Evolutionary conservation across 2,888 invertebrate genomes (phyloP).

Genomic region (Perithous albicinctus): DNA sequence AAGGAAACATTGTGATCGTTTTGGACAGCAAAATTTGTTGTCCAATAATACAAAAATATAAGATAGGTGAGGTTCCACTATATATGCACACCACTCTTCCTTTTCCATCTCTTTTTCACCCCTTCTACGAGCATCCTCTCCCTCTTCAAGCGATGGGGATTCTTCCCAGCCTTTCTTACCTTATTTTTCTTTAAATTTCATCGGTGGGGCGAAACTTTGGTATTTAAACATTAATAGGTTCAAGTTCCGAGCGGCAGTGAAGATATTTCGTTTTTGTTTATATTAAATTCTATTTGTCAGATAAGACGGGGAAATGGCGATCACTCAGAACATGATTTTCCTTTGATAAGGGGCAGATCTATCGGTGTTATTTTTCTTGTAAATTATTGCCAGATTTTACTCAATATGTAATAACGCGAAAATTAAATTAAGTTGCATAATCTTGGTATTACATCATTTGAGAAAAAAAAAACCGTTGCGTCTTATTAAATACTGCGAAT

Average conservation of each 20-base stretch:
- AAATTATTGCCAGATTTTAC: not conserved
- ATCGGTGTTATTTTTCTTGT: not conserved
- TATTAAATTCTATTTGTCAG: conserved; percentile 4
- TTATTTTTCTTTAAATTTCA: conserved; percentile 65
- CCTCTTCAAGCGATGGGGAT: conserved; percentile 21
- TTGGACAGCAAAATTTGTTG: not conserved
- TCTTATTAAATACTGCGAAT: not conserved
- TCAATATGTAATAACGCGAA: not conserved
- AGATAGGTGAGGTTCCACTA: not conserved
- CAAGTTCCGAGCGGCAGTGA: conserved; percentile 12
- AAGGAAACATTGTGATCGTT: no score
- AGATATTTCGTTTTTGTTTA: conserved; percentile 7
- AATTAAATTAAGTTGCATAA: not conserved
- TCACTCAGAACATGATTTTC: not conserved
- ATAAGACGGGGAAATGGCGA: not conserved
- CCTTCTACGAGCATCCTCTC: conserved; percentile 27
- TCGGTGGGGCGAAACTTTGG: conserved; percentile 49
- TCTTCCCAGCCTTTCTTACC: conserved; percentile 32
- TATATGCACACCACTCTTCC: conserved; percentile 53
- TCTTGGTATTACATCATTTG: not conserved
- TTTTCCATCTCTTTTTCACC: conserved; percentile 63
- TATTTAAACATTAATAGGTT: conserved; percentile 46
- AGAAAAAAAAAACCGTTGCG: not conserved
- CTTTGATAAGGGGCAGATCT: not conserved
- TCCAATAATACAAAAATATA: not conserved